Conservation (phyloP, 2,797 vertebrate species). For the Craterocephalus amniculus region DNA sequence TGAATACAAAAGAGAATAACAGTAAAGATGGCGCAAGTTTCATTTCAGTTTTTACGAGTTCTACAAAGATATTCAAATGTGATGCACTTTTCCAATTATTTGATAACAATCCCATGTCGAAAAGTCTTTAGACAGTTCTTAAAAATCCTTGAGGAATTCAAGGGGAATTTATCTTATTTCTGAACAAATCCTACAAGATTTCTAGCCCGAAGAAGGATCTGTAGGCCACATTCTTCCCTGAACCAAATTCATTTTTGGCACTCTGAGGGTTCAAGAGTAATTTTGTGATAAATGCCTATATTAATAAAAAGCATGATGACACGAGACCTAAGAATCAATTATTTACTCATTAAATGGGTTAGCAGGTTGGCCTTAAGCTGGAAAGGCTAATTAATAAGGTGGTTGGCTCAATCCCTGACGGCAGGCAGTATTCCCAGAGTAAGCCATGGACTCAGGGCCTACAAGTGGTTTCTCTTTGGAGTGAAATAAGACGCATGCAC, state of each 20-base stretch:
- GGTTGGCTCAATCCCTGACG: conserved; percentile 65
- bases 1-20: conserved; percentile 15
- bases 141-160: conserved; percentile 71
- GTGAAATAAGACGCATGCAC: conserved; percentile 48
- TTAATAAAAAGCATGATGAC: conserved; percentile 80
- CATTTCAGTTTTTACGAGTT: conserved; percentile 61
- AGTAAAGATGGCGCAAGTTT: conserved; percentile 30
- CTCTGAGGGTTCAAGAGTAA: conserved; percentile 79
- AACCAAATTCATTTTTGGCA: conserved; percentile 73
- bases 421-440: conserved; percentile 57
- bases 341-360: conserved; percentile 83
- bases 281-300: conserved; percentile 75
- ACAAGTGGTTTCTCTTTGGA: conserved; percentile 49
- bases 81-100: conserved; percentile 79
- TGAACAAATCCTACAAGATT: conserved; percentile 72
- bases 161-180: conserved; percentile 74
- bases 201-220: conserved; percentile 64
- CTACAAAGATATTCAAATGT: conserved; percentile 68
- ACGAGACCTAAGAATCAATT: conserved; percentile 79
- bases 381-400: conserved; percentile 81
- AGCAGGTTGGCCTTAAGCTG: conserved; percentile 80
- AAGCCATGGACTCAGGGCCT: conserved; percentile 58
- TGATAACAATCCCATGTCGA: conserved; percentile 77
- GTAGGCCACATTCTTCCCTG: conserved; percentile 65
- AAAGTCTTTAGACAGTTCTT: conserved; percentile 66